These are phyloP conservation scores for Hydrophis major DNA, from an alignment of 2,797 vertebrate species.

Conservation along the genomic window DNA sequence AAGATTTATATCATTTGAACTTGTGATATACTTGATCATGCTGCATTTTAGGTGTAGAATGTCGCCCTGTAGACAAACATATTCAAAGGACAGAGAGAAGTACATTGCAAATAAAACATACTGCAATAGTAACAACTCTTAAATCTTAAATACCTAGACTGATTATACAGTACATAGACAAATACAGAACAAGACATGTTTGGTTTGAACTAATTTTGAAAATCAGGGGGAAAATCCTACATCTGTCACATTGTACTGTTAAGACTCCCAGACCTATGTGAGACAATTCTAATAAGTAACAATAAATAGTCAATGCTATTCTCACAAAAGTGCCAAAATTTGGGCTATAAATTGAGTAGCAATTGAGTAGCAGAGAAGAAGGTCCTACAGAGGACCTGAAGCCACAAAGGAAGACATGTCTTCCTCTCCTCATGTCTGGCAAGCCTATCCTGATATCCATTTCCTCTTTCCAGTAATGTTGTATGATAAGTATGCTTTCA, in stretches of 20 bases:
- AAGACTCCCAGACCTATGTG: background rate
- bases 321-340: background rate
- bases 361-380: background rate
- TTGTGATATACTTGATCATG: constrained; percentile 38
- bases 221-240: background rate
- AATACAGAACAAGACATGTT: background rate
- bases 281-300: background rate
- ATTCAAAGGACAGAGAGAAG: background rate
- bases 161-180: background rate
- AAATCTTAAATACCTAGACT: background rate
- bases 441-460: background rate
- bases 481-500: background rate
- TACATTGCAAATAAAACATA: background rate
- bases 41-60: constrained; percentile 4
- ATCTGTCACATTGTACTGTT: background rate
- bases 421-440: background rate
- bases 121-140: background rate
- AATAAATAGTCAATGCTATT: background rate
- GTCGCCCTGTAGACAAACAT: background rate
- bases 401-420: background rate
- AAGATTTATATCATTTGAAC: constrained; percentile 21
- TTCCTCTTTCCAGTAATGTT: no score
- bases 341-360: background rate
- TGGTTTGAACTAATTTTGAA: constrained; percentile 20
- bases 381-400: background rate